Percentiles rank a stretch among this genome's conserved stretches.
These are phyloP conservation scores for Ophioninae sp. DNA, from an alignment of 2,888 invertebrate species.

Conservation along the genomic window DNA sequence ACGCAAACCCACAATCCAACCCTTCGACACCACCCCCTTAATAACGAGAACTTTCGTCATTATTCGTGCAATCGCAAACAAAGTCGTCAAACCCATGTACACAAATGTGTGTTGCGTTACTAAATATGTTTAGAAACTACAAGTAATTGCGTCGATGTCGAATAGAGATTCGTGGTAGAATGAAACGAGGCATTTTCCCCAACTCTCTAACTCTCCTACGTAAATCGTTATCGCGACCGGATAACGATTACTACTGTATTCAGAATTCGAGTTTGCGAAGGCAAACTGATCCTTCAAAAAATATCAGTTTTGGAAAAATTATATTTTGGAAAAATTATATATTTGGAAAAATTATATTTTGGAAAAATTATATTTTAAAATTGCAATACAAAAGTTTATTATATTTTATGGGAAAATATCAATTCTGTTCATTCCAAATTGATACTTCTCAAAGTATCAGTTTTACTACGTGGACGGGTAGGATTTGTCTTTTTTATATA, in stretches of 20 bases:
- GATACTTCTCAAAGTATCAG: too few relatives aligned
- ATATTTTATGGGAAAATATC: too few relatives aligned
- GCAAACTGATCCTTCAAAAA: neutral
- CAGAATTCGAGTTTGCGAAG: neutral
- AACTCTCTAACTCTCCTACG: neutral
- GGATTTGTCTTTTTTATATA: too few relatives aligned
- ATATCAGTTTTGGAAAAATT: too few relatives aligned
- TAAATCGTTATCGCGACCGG: neutral
- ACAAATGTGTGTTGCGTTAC: neutral
- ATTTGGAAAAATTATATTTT: too few relatives aligned
- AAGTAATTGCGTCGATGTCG: conserved; percentile 10
- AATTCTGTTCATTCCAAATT: too few relatives aligned
- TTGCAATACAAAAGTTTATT: too few relatives aligned
- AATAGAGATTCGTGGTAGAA: neutral
- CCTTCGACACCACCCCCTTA: conserved; percentile 11
- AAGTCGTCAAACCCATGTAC: conserved; percentile 22
- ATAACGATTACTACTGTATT: neutral
- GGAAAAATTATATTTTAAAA: too few relatives aligned
- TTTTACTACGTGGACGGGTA: too few relatives aligned
- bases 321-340: too few relatives aligned
- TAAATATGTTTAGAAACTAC: neutral
- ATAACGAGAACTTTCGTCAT: conserved; percentile 58
- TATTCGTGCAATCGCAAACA: conserved; percentile 43
- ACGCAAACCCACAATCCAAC: conserved; percentile 43
- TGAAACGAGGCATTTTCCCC: neutral